Percentiles rank a stretch among this genome's conserved stretches.
Evolutionary conservation across 2,888 invertebrate genomes (phyloP).

Genomic region (Meliscaeva auricollis): DNA sequence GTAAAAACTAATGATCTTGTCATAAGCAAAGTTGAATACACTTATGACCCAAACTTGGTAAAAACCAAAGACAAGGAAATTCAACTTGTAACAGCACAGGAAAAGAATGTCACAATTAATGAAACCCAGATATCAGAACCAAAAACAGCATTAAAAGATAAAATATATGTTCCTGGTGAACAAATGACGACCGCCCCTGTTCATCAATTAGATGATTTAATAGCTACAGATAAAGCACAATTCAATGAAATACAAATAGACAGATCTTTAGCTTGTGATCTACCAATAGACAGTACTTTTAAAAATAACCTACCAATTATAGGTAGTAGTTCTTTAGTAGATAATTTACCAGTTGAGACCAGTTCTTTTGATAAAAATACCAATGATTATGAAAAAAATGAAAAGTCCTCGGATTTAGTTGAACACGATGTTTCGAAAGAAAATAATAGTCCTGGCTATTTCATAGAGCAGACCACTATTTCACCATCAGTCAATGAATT

Average conservation of each 20-base stretch:
- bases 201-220: neutral
- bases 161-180: neutral
- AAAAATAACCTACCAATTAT: no score
- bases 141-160: neutral
- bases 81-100: neutral
- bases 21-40: constrained; percentile 5
- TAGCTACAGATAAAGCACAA: no score
- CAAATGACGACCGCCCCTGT: neutral
- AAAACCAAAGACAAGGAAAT: neutral
- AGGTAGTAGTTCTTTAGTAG: neutral
- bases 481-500: constrained; percentile 73
- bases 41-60: neutral
- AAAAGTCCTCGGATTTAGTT: constrained; percentile 1
- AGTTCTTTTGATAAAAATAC: neutral
- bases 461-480: no score
- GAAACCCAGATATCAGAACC: neutral
- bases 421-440: neutral
- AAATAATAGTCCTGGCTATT: no score
- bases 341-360: no score
- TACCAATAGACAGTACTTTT: neutral
- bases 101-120: neutral
- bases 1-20: neutral
- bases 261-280: neutral
- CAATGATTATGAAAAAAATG: neutral
- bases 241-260: neutral